Evolutionary conservation across 2,888 invertebrate species (phyloP).

Genomic region (Meteorus colon): DNA sequence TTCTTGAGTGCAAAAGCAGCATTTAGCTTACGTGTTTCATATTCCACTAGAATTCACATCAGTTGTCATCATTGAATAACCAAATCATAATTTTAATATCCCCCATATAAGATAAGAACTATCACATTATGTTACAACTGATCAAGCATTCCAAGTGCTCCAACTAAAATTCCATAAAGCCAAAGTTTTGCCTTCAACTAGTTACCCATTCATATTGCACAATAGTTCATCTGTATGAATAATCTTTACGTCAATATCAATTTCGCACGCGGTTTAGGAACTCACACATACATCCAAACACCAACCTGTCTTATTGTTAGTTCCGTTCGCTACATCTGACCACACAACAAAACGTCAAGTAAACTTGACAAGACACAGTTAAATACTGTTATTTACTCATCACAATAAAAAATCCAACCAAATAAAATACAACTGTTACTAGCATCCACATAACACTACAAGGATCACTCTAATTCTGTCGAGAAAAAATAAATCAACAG

Average conservation of each 20-base stretch:
- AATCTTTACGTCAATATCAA: neutral
- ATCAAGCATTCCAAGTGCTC: too few species aligned
- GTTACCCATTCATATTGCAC: neutral
- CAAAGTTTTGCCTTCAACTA: too few species aligned
- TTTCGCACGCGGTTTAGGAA: constrained; percentile 60
- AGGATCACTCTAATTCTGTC: constrained; percentile 49
- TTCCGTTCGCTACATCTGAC: constrained; percentile 61
- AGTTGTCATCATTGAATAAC: too few species aligned
- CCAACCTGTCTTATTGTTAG: constrained; percentile 49
- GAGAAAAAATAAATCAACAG: constrained; percentile 7
- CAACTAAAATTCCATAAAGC: too few species aligned
- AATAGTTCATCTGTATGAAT: neutral
- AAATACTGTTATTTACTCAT: neutral
- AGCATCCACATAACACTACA: neutral
- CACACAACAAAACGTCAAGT: constrained; percentile 37
- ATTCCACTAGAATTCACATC: too few species aligned
- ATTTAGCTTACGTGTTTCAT: too few species aligned
- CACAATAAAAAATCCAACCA: neutral
- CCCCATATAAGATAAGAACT: too few species aligned
- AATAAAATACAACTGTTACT: neutral
- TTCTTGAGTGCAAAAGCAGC: too few species aligned
- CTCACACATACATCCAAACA: constrained; percentile 56
- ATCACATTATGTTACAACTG: too few species aligned
- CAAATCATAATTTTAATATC: too few species aligned
- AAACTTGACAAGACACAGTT: constrained; percentile 3